Evolutionary conservation across 2,888 invertebrate species (phyloP).

Genomic region (Salticus scenicus): DNA sequence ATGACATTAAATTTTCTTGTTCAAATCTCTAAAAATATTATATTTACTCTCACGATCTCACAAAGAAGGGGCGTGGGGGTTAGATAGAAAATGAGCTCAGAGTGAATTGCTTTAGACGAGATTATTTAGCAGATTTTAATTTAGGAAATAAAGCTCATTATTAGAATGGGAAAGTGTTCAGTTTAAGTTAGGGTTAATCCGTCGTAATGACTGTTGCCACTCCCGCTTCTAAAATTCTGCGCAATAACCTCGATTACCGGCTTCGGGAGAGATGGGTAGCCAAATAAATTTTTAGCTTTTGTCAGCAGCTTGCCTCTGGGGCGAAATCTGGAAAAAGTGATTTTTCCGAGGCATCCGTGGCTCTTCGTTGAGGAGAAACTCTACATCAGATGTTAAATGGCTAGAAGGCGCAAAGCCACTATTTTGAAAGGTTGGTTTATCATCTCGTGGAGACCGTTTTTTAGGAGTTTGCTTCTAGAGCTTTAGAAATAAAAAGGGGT

Average conservation of each 20-base stretch:
- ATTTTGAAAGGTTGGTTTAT: neutral
- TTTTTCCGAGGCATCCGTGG: neutral
- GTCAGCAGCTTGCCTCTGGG: neutral
- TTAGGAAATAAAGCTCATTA: constrained; percentile 69
- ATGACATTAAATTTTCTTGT: neutral
- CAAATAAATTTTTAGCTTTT: neutral
- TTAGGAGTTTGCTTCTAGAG: too few relatives aligned
- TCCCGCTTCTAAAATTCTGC: constrained; percentile 39
- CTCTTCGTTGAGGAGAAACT: neutral
- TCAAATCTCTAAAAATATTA: neutral
- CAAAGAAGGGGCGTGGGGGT: neutral
- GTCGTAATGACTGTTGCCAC: constrained; percentile 50
- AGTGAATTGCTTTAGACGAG: neutral
- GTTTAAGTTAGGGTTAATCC: constrained; percentile 48
- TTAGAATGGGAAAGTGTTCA: constrained; percentile 50
- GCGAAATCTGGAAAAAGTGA: neutral
- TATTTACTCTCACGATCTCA: neutral
- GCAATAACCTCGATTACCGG: constrained; percentile 56
- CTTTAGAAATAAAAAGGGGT: too few relatives aligned
- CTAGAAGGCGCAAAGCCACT: neutral
- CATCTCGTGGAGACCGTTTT: too few relatives aligned
- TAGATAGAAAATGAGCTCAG: constrained; percentile 14
- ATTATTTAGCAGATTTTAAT: constrained; percentile 42
- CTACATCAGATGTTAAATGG: neutral
- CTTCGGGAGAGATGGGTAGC: neutral